phyloP scores from a whole-genome alignment of 1,140 invertebrate species.

The Agraylea sexmaculata region DNA sequence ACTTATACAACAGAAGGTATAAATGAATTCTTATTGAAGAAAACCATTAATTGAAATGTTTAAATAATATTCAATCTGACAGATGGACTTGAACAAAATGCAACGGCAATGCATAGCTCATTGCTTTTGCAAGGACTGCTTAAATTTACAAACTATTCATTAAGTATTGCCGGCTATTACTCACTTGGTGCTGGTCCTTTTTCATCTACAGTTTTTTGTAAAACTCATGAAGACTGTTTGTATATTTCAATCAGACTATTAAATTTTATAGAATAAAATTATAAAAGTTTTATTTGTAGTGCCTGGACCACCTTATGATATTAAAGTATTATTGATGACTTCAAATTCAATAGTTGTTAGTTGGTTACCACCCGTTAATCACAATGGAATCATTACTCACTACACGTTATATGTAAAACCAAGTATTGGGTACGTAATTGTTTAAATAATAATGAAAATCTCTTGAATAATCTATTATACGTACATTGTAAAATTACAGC shows the following conservation, averaged over 20 bases:
- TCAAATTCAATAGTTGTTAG: slow-evolving; percentile 68
- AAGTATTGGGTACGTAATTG: slow-evolving; percentile 30
- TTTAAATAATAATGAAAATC: background rate
- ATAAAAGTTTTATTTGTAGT: slow-evolving; percentile 39
- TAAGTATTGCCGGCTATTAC: slow-evolving; percentile 74
- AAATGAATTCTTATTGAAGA: slow-evolving; percentile 23
- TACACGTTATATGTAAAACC: slow-evolving; percentile 65
- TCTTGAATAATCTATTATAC: no score
- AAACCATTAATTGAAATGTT: background rate
- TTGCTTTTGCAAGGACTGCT: slow-evolving; percentile 60
- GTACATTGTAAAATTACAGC: slow-evolving; percentile 5
- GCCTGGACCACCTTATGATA: slow-evolving; percentile 65
- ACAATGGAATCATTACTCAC: slow-evolving; percentile 67
- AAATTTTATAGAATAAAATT: slow-evolving; percentile 1
- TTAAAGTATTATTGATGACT: slow-evolving; percentile 70
- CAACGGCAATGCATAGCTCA: slow-evolving; percentile 43
- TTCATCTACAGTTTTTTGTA: slow-evolving; percentile 62
- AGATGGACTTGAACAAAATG: slow-evolving; percentile 34
- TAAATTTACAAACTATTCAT: slow-evolving; percentile 72
- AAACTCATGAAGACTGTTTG: slow-evolving; percentile 68
- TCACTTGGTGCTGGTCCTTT: slow-evolving; percentile 69
- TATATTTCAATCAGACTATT: slow-evolving; percentile 4
- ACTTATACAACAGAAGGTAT: slow-evolving; percentile 33
- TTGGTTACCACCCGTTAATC: slow-evolving; percentile 67
- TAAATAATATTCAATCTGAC: slow-evolving; percentile 14